Conservation (phyloP, 2,888 invertebrate species). For the Pecten maximus region DNA sequence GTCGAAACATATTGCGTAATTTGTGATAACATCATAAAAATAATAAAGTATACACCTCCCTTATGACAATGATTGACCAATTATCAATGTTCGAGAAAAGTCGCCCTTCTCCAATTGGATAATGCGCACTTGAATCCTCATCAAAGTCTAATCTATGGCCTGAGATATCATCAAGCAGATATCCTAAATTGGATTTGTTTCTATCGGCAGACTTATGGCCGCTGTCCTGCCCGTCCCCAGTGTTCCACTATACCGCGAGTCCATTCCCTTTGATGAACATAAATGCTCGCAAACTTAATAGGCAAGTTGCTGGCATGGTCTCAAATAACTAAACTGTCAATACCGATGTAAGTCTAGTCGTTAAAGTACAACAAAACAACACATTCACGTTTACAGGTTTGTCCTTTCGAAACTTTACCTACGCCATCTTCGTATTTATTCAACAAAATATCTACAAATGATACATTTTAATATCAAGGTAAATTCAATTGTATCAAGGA, state of each 20-base stretch:
- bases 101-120: constrained; percentile 4
- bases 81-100: neutral
- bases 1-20: neutral
- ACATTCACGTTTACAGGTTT: neutral
- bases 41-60: neutral
- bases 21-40: constrained; percentile 20
- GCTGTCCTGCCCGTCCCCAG: neutral
- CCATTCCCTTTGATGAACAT: constrained; percentile 11
- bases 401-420: neutral
- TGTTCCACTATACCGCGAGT: neutral
- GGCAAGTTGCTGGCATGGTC: constrained; percentile 19
- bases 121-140: constrained; percentile 5
- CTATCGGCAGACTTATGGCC: constrained; percentile 9
- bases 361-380: neutral
- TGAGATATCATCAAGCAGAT: neutral
- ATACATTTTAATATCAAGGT: too few relatives aligned
- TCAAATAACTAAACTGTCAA: constrained; percentile 27
- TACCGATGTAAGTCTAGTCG: neutral
- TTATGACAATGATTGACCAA: neutral
- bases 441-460: too few relatives aligned
- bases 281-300: constrained; percentile 10
- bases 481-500: too few relatives aligned
- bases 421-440: neutral
- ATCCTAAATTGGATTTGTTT: constrained; percentile 13
- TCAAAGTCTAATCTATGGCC: constrained; percentile 10